Base-by-base conservation (phyloP, 1,140 invertebrate genomes). In the Thaumetopoea pityocampa region DNA sequence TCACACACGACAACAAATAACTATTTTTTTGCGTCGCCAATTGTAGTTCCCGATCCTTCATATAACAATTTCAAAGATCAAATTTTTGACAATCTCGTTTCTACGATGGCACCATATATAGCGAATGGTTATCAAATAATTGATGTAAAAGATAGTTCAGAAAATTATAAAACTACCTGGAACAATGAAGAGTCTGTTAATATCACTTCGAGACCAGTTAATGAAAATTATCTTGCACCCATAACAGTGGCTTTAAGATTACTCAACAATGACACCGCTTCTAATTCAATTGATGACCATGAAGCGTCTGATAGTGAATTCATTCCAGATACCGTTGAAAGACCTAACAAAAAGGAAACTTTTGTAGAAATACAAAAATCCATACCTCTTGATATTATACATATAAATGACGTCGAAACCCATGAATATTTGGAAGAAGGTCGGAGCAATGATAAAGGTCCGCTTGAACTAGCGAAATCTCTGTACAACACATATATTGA, bases 321-420 rank as follows among this genome's bases (percentile, higher is more conserved):
- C 11, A 34, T 77, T 15, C 11, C 58, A 18, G 52, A 74, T 20
- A 67, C 56, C 10, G 66, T 76, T 5, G 24, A 65, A 44, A 67
- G 53, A 18, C 67, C 70, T 1, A 35, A 54, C 6, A 64, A 59
- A 34, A 80, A 81, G 17, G 85, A 79, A 30, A 87, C 86, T 8
- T 64, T 85, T 22, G 86, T 90, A 0, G 88, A 89, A 73, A 70
- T 90, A 11, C 88, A 89, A 53, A 82, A 89, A 60, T 89, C 88
- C 2, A 70, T 90, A 11, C 87, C 87, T 4, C 59, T 85, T 34
- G 68, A 71, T 26, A 84, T 80, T 45, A 84, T 71, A 12, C 77
- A 84, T 40, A 81, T 84, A 28, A 84, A 84, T 33, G 80, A 80
- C 26, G 67, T 84, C 0, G 76, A 81, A 65, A 68, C 86, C 35